phyloP scores from a whole-genome alignment of 2,888 invertebrate genomes.

The Syrista parreyssii region DNA sequence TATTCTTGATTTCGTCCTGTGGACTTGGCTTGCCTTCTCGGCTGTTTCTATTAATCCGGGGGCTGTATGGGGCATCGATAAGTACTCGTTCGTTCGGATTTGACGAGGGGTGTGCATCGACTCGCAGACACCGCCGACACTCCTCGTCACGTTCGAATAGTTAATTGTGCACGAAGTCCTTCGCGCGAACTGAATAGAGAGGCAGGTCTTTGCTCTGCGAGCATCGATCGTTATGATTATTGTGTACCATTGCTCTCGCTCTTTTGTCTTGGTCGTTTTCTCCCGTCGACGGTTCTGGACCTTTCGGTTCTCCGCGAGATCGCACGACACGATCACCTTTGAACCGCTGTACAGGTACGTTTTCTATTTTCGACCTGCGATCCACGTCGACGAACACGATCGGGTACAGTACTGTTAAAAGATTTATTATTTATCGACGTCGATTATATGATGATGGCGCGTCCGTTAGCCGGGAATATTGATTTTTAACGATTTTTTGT shows the following conservation, averaged over 20 bases:
- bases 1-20: not conserved
- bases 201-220: slow-evolving; percentile 14
- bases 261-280: slow-evolving; percentile 13
- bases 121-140: slow-evolving; percentile 9
- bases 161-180: slow-evolving; percentile 31
- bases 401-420: too few species aligned
- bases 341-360: not conserved
- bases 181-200: slow-evolving; percentile 20
- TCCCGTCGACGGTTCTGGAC: slow-evolving; percentile 34
- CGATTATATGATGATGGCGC: too few species aligned
- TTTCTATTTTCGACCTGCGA: not conserved
- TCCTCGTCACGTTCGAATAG: slow-evolving; percentile 30
- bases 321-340: not conserved
- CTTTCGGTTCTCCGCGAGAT: not conserved
- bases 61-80: not conserved
- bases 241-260: not conserved
- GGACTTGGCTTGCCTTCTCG: not conserved
- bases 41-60: not conserved
- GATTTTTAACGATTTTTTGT: not conserved
- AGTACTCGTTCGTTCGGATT: not conserved
- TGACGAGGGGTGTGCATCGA: not conserved
- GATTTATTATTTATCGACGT: too few species aligned
- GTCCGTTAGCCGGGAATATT: too few species aligned
- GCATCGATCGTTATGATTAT: not conserved
- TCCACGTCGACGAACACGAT: not conserved